A percentile compares a stretch with the other conserved stretches of the same genome.
These are phyloP conservation scores for Pandemis heparana DNA, from an alignment of 2,888 invertebrate species.

Conservation along the genomic window DNA sequence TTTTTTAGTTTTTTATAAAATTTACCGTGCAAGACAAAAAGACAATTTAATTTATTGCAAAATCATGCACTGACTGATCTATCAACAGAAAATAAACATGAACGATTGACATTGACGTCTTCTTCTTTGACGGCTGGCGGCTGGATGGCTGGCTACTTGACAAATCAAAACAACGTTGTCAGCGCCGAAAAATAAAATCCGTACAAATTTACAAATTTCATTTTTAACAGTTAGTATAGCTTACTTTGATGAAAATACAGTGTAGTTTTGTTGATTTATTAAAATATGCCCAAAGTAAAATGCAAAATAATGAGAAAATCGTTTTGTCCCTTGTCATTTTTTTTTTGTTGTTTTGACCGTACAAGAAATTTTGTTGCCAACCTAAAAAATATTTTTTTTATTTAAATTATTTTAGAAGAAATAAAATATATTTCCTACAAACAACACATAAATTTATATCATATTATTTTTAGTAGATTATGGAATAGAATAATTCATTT, in stretches of 20 bases:
- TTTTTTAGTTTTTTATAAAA: constrained; percentile 54
- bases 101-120: not conserved
- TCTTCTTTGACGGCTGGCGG: not conserved
- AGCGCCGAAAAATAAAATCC: not conserved
- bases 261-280: not conserved
- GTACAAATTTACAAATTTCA: not conserved
- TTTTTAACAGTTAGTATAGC: not conserved
- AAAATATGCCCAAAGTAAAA: not conserved
- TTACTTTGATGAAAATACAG: not conserved
- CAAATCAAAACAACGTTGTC: not conserved
- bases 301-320: not conserved
- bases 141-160: not conserved
- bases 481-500: not conserved
- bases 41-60: constrained; percentile 41
- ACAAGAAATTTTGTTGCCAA: constrained; percentile 15
- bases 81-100: constrained; percentile 36
- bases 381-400: not conserved
- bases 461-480: not conserved
- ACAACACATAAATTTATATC: not conserved
- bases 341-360: not conserved
- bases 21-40: constrained; percentile 43
- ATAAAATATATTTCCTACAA: not conserved
- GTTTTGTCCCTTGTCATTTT: not conserved
- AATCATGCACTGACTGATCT: constrained; percentile 39
- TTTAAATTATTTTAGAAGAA: not conserved